Evolutionary conservation across 2,113 vertebrate species (phyloP).

Genomic region (Malurus alboscapulatus): DNA sequence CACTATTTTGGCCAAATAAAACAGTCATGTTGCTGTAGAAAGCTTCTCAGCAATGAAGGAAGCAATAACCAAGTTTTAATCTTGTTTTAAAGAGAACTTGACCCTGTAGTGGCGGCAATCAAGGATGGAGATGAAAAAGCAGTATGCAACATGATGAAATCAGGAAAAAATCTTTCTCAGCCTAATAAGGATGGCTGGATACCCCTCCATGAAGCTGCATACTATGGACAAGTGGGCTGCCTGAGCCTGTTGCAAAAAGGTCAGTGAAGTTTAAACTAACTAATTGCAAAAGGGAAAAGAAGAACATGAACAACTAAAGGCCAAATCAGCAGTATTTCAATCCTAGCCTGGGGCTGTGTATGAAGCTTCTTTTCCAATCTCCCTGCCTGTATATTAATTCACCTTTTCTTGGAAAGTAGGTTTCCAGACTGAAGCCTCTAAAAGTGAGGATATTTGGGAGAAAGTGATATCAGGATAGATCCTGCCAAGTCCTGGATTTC

Average conservation of each 20-base stretch:
- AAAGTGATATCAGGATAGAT: not conserved
- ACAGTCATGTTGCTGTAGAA: not conserved
- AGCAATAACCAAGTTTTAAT: slow-evolving; percentile 17
- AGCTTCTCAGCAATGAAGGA: not conserved
- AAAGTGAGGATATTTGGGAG: not conserved
- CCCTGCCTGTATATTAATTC: not conserved
- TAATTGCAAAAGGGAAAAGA: not conserved
- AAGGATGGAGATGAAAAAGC: slow-evolving; percentile 72
- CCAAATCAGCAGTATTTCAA: not conserved
- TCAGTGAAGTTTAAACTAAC: slow-evolving; percentile 61
- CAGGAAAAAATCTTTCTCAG: slow-evolving; percentile 74
- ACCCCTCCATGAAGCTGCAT: slow-evolving; percentile 86
- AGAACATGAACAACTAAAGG: not conserved
- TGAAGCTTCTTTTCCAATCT: not conserved
- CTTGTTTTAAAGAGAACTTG: slow-evolving; percentile 71
- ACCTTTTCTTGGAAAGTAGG: not conserved
- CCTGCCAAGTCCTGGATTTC: not conserved
- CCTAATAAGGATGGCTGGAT: slow-evolving; percentile 87
- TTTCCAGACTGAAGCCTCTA: not conserved
- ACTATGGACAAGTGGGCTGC: slow-evolving; percentile 83
- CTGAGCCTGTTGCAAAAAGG: slow-evolving; percentile 83
- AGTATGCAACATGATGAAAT: slow-evolving; percentile 74
- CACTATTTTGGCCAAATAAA: not conserved
- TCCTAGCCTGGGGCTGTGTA: not conserved
- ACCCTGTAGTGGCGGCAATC: slow-evolving; percentile 79